Evolutionary conservation across 1,140 invertebrate species (phyloP).

Genomic region (Polypedilum pembai): DNA sequence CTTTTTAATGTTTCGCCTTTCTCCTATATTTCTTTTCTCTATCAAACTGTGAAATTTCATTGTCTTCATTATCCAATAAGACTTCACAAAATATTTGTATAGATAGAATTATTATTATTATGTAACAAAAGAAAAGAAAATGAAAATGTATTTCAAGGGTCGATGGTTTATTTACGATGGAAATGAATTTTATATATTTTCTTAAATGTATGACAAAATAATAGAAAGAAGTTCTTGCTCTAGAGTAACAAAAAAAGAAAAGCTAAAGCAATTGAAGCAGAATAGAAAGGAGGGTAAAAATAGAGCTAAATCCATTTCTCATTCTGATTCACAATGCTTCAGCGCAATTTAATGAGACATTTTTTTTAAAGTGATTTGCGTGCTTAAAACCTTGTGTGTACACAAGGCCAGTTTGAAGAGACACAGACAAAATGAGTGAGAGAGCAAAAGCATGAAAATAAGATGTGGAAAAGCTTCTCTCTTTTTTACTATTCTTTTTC

Average conservation of each 20-base stretch:
- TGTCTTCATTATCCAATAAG: slow-evolving; percentile 18
- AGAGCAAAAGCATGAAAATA: slow-evolving; percentile 1
- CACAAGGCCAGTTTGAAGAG: not conserved
- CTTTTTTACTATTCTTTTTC: not conserved
- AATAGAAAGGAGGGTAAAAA: not conserved
- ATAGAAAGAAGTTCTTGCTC: too few species aligned
- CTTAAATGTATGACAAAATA: too few species aligned
- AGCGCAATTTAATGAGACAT: slow-evolving; percentile 5
- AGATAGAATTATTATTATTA: not conserved
- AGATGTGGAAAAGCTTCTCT: not conserved
- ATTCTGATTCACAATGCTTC: not conserved
- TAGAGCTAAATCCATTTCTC: not conserved
- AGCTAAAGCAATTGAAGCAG: not conserved
- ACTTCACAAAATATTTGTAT: not conserved
- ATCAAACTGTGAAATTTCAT: slow-evolving; percentile 7
- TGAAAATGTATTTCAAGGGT: too few species aligned
- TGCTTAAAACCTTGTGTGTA: not conserved
- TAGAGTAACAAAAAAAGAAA: too few species aligned
- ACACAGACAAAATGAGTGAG: not conserved
- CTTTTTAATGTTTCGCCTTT: slow-evolving; percentile 11
- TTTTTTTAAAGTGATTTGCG: slow-evolving; percentile 15
- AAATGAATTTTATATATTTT: too few species aligned
- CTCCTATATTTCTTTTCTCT: not conserved
- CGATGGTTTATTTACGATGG: too few species aligned
- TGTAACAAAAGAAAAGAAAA: too few species aligned